A percentile compares a stretch with the other conserved stretches of the same genome.
phyloP scores from a whole-genome alignment of 2,797 vertebrate genomes.

The Microctenopoma lineatum region DNA sequence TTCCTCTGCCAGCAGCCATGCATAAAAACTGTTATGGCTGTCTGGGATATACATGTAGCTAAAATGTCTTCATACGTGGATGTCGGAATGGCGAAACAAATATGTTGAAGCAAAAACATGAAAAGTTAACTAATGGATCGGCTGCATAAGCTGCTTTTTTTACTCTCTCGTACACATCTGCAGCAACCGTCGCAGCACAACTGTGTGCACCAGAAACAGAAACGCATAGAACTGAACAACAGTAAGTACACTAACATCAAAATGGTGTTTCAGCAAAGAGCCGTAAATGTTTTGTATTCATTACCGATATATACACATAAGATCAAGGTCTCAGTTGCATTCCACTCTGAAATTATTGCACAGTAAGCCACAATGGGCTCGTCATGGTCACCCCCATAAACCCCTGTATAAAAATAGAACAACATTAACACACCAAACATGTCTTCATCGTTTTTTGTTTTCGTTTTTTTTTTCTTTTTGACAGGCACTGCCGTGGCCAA shows the following conservation, averaged over 20 bases:
- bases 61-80: constrained; percentile 54
- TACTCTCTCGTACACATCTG: constrained; percentile 84
- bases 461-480: constrained; percentile 36
- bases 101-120: constrained; percentile 74
- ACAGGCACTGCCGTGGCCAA: constrained; percentile 79
- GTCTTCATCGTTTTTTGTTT: constrained; percentile 68
- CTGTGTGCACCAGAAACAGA: constrained; percentile 63
- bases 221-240: constrained; percentile 56
- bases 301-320: constrained; percentile 81
- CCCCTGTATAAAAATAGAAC: constrained; percentile 91
- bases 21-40: constrained; percentile 64
- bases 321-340: constrained; percentile 84
- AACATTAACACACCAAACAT: constrained; percentile 88
- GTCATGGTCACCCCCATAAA: constrained; percentile 87
- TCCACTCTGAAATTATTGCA: constrained; percentile 94
- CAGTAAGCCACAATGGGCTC: constrained; percentile 91
- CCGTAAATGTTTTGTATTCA: constrained; percentile 77
- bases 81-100: constrained; percentile 69
- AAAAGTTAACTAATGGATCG: constrained; percentile 69
- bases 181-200: constrained; percentile 88
- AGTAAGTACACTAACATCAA: constrained; percentile 79
- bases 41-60: constrained; percentile 42
- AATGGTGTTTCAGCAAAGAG: constrained; percentile 82
- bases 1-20: constrained; percentile 62
- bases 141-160: constrained; percentile 80